phyloP scores from a whole-genome alignment of 2,797 vertebrate genomes.

The Synanceia verrucosa region DNA sequence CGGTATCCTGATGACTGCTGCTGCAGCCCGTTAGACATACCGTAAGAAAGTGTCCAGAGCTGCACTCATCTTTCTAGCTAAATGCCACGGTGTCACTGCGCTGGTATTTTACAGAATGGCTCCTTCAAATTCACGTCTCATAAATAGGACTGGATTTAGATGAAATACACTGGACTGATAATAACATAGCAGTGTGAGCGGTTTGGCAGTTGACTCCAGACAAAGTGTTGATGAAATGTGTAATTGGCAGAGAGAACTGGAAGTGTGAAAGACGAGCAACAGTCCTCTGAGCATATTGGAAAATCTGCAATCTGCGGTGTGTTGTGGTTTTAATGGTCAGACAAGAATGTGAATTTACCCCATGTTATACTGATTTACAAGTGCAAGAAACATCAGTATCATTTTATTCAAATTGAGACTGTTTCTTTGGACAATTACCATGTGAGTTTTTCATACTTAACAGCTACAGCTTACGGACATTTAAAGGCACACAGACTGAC shows the following conservation, averaged over 20 bases:
- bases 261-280: conserved; percentile 64
- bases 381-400: conserved; percentile 1
- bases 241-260: conserved; percentile 59
- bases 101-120: conserved; percentile 30
- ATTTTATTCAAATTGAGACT: neutral
- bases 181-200: conserved; percentile 18
- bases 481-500: conserved; percentile 10
- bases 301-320: conserved; percentile 44
- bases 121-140: conserved; percentile 3
- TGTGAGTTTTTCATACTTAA: conserved; percentile 20
- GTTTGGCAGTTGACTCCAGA: conserved; percentile 39
- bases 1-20: neutral
- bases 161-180: conserved; percentile 38
- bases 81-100: conserved; percentile 49
- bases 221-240: conserved; percentile 56
- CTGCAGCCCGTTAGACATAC: neutral
- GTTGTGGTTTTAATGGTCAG: conserved; percentile 18
- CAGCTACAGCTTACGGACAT: conserved; percentile 24
- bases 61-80: conserved; percentile 35
- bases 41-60: conserved; percentile 4
- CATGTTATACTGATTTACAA: conserved; percentile 9
- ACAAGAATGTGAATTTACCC: conserved; percentile 19
- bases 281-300: conserved; percentile 54
- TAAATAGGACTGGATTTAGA: conserved; percentile 42
- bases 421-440: neutral